phyloP scores from a whole-genome alignment of 2,888 invertebrate species.

The Hyposoter dolosus region DNA sequence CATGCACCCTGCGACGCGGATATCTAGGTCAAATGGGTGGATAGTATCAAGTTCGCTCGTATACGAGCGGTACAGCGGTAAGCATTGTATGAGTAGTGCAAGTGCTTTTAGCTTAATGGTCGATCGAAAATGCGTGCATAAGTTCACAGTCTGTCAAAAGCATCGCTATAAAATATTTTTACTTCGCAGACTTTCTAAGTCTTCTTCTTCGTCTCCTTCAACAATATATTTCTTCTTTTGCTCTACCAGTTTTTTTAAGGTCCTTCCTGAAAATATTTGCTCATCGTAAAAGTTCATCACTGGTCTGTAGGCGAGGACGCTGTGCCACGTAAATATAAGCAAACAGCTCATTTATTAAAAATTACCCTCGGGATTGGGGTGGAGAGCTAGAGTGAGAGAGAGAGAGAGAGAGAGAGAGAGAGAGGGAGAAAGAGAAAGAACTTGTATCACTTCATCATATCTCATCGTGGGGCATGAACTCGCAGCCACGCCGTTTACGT shows the following conservation, averaged over 20 bases:
- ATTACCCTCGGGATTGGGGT: conserved; percentile 45
- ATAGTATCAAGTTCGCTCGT: conserved; percentile 17
- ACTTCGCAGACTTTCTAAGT: not conserved
- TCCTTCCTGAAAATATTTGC: not conserved
- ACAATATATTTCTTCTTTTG: not conserved
- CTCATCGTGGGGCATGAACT: not conserved
- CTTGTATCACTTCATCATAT: conserved; percentile 39
- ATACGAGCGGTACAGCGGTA: conserved; percentile 18
- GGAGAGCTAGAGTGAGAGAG: not conserved
- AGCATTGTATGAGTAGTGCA: conserved; percentile 25
- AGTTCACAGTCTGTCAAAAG: not conserved
- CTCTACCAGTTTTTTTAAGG: not conserved
- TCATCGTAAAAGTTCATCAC: not conserved
- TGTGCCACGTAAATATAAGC: conserved; percentile 1
- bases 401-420: too few species aligned
- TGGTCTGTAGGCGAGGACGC: not conserved
- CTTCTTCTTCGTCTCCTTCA: not conserved
- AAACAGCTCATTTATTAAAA: conserved; percentile 23
- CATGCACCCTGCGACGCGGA: not conserved
- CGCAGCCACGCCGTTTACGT: conserved; percentile 25
- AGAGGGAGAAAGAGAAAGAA: not conserved
- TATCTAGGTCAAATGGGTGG: conserved; percentile 46
- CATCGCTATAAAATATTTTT: conserved; percentile 13
- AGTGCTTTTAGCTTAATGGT: conserved; percentile 37
- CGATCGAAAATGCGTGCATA: conserved; percentile 16